Base-by-base conservation (phyloP, 2,113 vertebrate genomes). In the Cyphomyrus plagiostoma region DNA sequence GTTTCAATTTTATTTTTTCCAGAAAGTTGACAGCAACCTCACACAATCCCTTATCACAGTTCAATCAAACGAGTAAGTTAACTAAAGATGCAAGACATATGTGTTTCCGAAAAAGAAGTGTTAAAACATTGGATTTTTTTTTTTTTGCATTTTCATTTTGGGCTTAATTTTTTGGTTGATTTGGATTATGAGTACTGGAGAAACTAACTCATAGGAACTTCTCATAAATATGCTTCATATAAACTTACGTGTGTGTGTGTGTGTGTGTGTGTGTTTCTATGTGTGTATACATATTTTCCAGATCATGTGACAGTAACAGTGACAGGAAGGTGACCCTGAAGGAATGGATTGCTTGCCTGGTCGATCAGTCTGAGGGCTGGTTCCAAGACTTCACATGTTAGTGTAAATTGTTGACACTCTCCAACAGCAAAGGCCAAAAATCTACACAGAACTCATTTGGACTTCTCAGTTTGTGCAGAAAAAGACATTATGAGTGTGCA, bases 311-410 rank as follows among this genome's bases (percentile, higher is more conserved):
- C 94, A 93, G 35, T 45, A 93, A 96, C 92, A 93, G 90, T 85
- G 96, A 95, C 94, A 95, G 92, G 91, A 92, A 96, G 93, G 95
- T 96, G 92, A 96, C 94, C 92, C 92, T 95, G 93, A 91, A 45
- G 83, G 96, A 96, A 91, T 94, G 95, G 96, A 94, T 95, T 6
- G 91, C 90, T 90, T 96, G 94, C 90, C 92, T 93, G 91, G 94
- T 96, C 90, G 94, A 93, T 90, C 93, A 91, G 87, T 95, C 95
- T 1, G 96, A 96, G 92, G 91, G 88, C 91, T 95, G 93, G 94
- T 92, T 94, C 0, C 23, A 93, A 93, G 90, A 92, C 83, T 96
- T 96, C 90, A 94, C 94, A 84, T 95, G 94, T 94, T 89, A 95
- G 95, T 94, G 46, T 45, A 15, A 13, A 66, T 30, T 66, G 21